Evolutionary conservation across 1,140 invertebrate genomes (phyloP).

Genomic region (Drosophila micromelanica): DNA sequence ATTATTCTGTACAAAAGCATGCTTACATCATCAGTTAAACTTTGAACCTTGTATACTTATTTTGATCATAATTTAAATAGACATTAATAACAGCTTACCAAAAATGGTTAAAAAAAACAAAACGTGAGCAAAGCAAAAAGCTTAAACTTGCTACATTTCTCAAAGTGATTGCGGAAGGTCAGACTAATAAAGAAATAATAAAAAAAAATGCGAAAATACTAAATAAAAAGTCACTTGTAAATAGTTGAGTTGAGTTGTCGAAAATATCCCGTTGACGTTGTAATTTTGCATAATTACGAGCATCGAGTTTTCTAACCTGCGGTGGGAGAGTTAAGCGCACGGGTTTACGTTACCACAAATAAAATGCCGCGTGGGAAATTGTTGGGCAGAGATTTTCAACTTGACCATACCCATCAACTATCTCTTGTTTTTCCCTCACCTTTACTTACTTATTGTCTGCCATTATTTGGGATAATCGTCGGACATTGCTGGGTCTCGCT

Average conservation of each 20-base stretch:
- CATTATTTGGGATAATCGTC: constrained; percentile 56
- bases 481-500: constrained; percentile 4
- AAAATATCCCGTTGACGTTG: constrained; percentile 65
- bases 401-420: constrained; percentile 1
- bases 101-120: constrained; percentile 20
- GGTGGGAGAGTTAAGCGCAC: neutral
- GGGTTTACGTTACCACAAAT: constrained; percentile 14
- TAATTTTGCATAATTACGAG: constrained; percentile 70
- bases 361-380: constrained; percentile 41
- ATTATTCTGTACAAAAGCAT: neutral
- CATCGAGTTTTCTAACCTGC: constrained; percentile 11
- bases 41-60: constrained; percentile 66
- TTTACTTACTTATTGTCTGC: constrained; percentile 3
- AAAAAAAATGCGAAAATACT: constrained; percentile 34
- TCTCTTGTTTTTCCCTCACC: neutral
- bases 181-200: constrained; percentile 40
- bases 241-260: too few species aligned
- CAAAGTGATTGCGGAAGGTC: constrained; percentile 39
- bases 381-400: constrained; percentile 12
- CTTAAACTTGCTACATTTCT: constrained; percentile 25
- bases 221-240: constrained; percentile 17
- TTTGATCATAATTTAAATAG: constrained; percentile 3
- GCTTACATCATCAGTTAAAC: constrained; percentile 26
- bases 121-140: constrained; percentile 43
- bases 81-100: constrained; percentile 43